A percentile compares a stretch with the other conserved stretches of the same genome.
Evolutionary conservation across 2,113 vertebrate species (phyloP).

Genomic region (Semicossyphus pulcher): DNA sequence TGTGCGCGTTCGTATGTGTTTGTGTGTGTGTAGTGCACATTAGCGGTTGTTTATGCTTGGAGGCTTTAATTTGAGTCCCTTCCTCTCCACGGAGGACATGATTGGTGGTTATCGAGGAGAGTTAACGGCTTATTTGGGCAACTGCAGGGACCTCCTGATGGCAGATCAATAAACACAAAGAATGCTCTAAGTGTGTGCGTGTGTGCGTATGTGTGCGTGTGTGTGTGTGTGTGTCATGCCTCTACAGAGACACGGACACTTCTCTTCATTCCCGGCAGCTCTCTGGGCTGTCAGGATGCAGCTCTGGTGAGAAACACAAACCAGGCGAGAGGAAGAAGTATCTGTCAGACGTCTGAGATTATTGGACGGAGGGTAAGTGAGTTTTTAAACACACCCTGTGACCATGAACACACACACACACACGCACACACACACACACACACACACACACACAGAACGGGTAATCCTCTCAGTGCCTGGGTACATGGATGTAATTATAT

Average conservation of each 20-base stretch:
- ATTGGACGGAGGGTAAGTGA: constrained; percentile 5
- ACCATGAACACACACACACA: neutral
- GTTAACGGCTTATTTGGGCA: constrained; percentile 39
- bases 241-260: neutral
- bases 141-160: constrained; percentile 14
- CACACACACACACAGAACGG: neutral
- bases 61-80: constrained; percentile 41
- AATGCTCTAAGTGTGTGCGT: neutral
- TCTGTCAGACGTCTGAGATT: constrained; percentile 12
- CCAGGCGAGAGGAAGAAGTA: neutral
- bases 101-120: constrained; percentile 15
- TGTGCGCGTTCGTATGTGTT: neutral
- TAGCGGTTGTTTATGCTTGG: constrained; percentile 34
- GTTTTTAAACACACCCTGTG: neutral
- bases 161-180: constrained; percentile 32
- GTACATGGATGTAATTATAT: constrained; percentile 19
- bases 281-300: constrained; percentile 18
- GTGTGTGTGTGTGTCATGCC: neutral
- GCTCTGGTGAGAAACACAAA: constrained; percentile 17
- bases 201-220: constrained; percentile 11
- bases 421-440: neutral
- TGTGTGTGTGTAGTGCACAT: neutral
- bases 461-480: neutral
- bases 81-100: neutral
- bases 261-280: neutral